A percentile compares a stretch with the other conserved stretches of the same genome.
phyloP scores from a whole-genome alignment of 2,797 vertebrate genomes.

The Yasuhikotakia modesta region DNA sequence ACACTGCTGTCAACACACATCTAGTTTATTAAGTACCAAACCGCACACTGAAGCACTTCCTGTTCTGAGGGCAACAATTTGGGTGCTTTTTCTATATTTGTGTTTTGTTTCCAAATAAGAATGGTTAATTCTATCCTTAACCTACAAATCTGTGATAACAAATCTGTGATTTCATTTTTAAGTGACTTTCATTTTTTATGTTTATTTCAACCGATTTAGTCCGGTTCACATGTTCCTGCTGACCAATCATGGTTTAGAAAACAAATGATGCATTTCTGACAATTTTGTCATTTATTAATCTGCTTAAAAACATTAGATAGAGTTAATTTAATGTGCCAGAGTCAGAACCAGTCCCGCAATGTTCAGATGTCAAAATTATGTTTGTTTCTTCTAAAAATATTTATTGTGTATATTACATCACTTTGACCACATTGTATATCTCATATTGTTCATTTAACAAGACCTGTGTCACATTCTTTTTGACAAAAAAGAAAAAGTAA shows the following conservation, averaged over 20 bases:
- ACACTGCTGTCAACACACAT: conserved; percentile 1
- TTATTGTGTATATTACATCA: conserved; percentile 84
- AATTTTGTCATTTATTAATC: conserved; percentile 20
- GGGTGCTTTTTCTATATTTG: neutral
- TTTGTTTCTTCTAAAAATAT: conserved; percentile 74
- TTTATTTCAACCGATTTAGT: too few relatives aligned
- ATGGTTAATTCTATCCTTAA: neutral
- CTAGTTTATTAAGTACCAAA: conserved; percentile 16
- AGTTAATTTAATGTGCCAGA: conserved; percentile 67
- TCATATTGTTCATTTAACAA: conserved; percentile 80
- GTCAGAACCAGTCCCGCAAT: conserved; percentile 78
- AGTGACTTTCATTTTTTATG: neutral
- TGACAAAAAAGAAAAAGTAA: conserved; percentile 76
- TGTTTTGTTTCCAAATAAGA: too few relatives aligned
- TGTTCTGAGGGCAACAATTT: neutral
- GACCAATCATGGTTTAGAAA: neutral
- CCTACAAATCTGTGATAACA: neutral
- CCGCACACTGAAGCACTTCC: neutral
- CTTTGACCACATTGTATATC: conserved; percentile 81
- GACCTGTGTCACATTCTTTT: conserved; percentile 75
- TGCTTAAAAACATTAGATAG: conserved; percentile 49
- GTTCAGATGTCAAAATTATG: conserved; percentile 70
- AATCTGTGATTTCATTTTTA: too few relatives aligned
- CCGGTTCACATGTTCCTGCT: neutral
- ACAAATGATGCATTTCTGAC: conserved; percentile 21